Base-by-base conservation (phyloP, 2,113 vertebrate species). In the Chlorodrepanis virens region DNA sequence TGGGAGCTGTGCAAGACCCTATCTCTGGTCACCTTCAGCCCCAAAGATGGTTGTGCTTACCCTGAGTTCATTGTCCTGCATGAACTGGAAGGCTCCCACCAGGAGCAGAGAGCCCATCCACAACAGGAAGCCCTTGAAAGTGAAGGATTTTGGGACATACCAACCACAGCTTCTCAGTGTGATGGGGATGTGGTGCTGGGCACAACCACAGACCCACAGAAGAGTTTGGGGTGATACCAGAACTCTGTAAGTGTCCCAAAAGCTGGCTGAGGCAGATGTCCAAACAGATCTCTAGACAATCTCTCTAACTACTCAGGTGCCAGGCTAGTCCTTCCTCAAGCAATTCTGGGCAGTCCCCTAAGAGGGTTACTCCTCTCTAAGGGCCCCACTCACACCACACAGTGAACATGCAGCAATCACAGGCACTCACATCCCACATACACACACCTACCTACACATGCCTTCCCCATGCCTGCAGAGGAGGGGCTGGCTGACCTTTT, bases 351-450 rank as follows among this genome's bases (percentile, higher is more conserved):
- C 49, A 68, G 56, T 20, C 29, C 47, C 39, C 29, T 49, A 53
- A 59, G 24, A 76, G 28, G 31, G 37, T 67, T 81, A 15, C 31
- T 56, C 37, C 54, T 77, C 33, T 23, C 37, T 54, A 33, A 74
- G 64, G 13, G 49, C 42, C 63, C 25, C 47, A 28, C 17, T 25
- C 35, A 27, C 49, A 72, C 28, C 54, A 52, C 42, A 45, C 7
- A 19, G 50, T 6, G 21, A 87, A 35, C 21, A 27, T 0, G 8
- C 27, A 69, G 60, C 25, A 10, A 27, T 5, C 37, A 31, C 11
- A 82, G 69, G 40, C 53, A 29, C n/a, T 27, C 1, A 0, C 31
- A 25, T 13, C 61, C 42, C 33, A 0, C 45, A 47, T 2, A 45
- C 12, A 37, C 25, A 31, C 56, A 53, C 61, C n/a, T 37, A 9